Evolutionary conservation across 2,113 vertebrate species (phyloP), one percentile per base, ranked within the genome.

Genomic region (Hypanus sabinus): DNA sequence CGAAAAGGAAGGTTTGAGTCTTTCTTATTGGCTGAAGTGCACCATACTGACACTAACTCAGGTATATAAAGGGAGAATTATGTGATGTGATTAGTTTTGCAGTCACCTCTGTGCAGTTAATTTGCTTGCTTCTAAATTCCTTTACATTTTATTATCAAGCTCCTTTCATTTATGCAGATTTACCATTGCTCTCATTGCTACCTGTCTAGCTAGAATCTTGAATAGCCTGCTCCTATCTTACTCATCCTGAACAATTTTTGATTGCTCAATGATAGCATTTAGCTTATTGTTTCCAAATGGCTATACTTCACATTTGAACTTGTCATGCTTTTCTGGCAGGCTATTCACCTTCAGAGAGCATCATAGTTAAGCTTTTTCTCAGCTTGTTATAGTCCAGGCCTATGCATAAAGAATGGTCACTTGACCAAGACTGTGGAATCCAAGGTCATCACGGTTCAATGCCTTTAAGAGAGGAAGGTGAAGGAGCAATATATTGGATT

Each of bases 401-500:
- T 20, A 38, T 36, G 38, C 83, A 62, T 1, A 24, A 30, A 62
- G 55, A 87, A 60, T 60, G 83, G 55, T 55, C 83, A 60, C 10
- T 87, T 60, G 55, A 10, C 0, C 11, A 27, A 87, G 27, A 14
- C 83, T 22, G 2, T 60, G 83, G 55, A 87, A 87, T 87, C 83
- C 83, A 87, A 87, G 83, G 55, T 30, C 83, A 87, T 22, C 55
- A 16, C 24, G 55, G 83, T 24, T 87, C 83, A 87, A 24, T 62
- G 46, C 27, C 24, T 87, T 87, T 11, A 87, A 87, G 55, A 60
- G 55, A 87, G 55, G 10, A 60, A 27, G 55, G 55, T 60, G 27
- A 87, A 87, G 22, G 27, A 87, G 83, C 83, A 87, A 87, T 87
- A 60, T 60, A 87, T 87, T 87, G 83, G 87, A 36, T 68, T 91